Percentiles rank a stretch among this genome's conserved stretches.
phyloP scores from a whole-genome alignment of 2,797 vertebrate species.

The Xenops minutus region DNA sequence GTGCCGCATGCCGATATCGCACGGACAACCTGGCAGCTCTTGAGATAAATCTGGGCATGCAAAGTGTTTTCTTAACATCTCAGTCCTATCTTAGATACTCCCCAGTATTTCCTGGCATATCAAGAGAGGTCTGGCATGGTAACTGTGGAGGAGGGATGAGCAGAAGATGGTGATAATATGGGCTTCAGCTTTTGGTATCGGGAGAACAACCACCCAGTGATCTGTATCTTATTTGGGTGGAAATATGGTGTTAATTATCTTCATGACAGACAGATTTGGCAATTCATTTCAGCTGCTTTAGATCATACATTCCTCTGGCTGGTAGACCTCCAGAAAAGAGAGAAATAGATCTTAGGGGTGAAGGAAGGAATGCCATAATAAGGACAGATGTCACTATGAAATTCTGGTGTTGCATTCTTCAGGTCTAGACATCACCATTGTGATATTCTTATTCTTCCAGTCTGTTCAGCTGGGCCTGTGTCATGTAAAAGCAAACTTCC shows the following conservation, averaged over 20 bases:
- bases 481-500: not conserved
- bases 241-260: constrained; percentile 52
- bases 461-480: not conserved
- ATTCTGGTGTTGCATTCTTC: constrained; percentile 5
- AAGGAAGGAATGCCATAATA: constrained; percentile 48
- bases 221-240: constrained; percentile 39
- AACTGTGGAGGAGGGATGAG: constrained; percentile 19
- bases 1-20: rapidly evolving
- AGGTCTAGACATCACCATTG: not conserved
- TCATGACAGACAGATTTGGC: constrained; percentile 51
- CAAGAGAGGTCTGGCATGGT: constrained; percentile 45
- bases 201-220: constrained; percentile 31
- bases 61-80: constrained; percentile 32
- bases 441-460: not conserved
- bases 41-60: not conserved
- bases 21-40: not conserved
- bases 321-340: constrained; percentile 20
- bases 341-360: constrained; percentile 33
- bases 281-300: constrained; percentile 43
- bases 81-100: constrained; percentile 24
- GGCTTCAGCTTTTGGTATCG: constrained; percentile 43
- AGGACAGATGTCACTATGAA: not conserved
- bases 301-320: constrained; percentile 34
- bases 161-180: constrained; percentile 8
- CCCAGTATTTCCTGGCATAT: constrained; percentile 61